Base-by-base conservation (phyloP, 2,888 invertebrate species). In the Lasius platythorax region DNA sequence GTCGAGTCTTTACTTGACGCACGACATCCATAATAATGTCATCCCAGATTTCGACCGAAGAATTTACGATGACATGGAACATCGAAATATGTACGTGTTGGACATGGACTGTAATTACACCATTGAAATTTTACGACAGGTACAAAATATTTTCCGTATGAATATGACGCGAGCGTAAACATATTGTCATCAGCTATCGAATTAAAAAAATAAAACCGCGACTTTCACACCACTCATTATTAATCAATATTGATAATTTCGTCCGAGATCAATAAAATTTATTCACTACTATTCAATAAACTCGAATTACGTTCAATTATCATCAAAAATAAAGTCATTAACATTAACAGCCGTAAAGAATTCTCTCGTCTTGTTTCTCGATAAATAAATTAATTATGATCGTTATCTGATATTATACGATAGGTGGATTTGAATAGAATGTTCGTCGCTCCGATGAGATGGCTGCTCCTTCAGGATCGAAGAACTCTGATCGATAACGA, bases 381-480 rank as follows among this genome's bases (percentile, higher is more conserved):
- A 50, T 50, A 50, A n/a, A 6, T 3, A 63, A 30, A 33, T 33
- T 30, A 30, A 63, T 33, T 30, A 63, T 63, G 23, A 63, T 63
- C 3, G 30, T 33, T 8, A 56, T 23, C 9, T 53, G 15, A 37
- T 37, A 37, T 37, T 37, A 37, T 37, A 18, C 15, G 6, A 40
- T 67, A 94, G 94, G 93, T 92, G 2, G 92, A 92, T 85, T 79
- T 68, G 0, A 91, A 66, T 9, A 86, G 84, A 33, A 85, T 92
- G 88, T 93, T 94, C 72, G 64, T 85, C 0, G 92, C 91, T 0
- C 94, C 94, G 6, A 75, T 82, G 0, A 93, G 90, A 33, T 94
- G 94, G 94, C 84, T 94, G 6, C 76, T 94, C 5, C 66, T 94
- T 4, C 91, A 89, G 73, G 91, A 94, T 79, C 67, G 76, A 15